These are phyloP conservation scores for Cydia pomonella DNA, from an alignment of 1,140 invertebrate genomes.

Conservation along the genomic window DNA sequence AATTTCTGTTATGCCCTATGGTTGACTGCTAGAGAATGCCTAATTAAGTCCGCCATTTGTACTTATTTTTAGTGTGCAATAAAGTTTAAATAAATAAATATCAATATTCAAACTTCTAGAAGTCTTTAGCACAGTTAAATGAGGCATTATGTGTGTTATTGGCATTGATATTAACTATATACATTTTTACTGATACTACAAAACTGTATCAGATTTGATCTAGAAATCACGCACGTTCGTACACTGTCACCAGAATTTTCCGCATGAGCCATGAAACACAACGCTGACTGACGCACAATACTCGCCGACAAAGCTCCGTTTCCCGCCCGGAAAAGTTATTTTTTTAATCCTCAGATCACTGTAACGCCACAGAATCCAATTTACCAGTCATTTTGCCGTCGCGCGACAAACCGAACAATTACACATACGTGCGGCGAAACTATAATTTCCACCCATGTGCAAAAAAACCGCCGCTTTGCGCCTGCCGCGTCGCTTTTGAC, in stretches of 20 bases:
- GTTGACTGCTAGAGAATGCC: too few species aligned
- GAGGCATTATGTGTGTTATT: neutral
- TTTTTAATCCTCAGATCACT: constrained; percentile 37
- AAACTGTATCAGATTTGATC: neutral
- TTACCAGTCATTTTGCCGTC: constrained; percentile 61
- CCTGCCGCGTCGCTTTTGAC: constrained; percentile 72
- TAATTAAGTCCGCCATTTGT: too few species aligned
- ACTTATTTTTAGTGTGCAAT: too few species aligned
- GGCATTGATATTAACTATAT: neutral
- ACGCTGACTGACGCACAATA: constrained; percentile 15
- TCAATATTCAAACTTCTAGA: too few species aligned
- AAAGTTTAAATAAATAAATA: too few species aligned
- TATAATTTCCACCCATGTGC: constrained; percentile 71
- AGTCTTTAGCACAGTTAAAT: neutral
- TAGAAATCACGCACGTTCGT: constrained; percentile 9
- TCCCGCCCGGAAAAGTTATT: constrained; percentile 28
- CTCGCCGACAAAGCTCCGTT: constrained; percentile 20
- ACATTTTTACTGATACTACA: neutral
- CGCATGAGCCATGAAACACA: neutral
- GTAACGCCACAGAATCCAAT: constrained; percentile 74
- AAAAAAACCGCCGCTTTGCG: constrained; percentile 66
- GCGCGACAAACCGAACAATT: constrained; percentile 77
- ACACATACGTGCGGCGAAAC: constrained; percentile 74
- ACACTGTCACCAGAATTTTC: neutral
- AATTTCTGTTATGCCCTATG: too few species aligned